Evolutionary conservation across 2,113 vertebrate genomes (phyloP).

Genomic region (Porphyrio hochstetteri): DNA sequence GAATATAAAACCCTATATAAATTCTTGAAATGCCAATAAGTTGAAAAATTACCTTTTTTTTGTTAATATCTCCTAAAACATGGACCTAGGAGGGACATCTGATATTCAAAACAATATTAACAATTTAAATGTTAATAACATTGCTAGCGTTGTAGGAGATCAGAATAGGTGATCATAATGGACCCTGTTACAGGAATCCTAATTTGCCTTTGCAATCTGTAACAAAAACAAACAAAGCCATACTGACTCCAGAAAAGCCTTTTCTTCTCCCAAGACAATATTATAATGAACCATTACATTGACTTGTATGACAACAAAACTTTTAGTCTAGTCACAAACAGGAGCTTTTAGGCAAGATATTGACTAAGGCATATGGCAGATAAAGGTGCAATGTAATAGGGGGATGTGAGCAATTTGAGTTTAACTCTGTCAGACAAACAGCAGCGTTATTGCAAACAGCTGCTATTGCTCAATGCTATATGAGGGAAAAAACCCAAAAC

Average conservation of each 20-base stretch:
- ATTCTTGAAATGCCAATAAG: neutral
- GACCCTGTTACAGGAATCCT: slow-evolving; percentile 21
- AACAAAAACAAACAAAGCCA: slow-evolving; percentile 2
- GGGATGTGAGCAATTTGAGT: neutral
- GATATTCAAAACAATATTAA: neutral
- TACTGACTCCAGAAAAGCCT: neutral
- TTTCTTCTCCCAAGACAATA: neutral
- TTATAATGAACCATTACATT: neutral
- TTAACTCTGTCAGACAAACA: neutral
- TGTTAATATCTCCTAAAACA: neutral
- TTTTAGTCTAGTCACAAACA: slow-evolving; percentile 6
- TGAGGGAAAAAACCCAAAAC: too few relatives aligned
- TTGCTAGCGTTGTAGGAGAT: neutral
- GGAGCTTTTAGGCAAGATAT: slow-evolving; percentile 10
- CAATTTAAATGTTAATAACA: slow-evolving; percentile 5
- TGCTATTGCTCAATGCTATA: neutral
- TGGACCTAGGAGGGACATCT: neutral
- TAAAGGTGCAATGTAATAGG: neutral
- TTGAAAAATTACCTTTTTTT: neutral
- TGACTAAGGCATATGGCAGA: neutral
- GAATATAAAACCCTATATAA: neutral
- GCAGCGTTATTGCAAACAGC: neutral
- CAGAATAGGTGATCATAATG: slow-evolving; percentile 11
- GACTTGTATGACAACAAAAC: neutral
- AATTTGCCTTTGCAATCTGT: slow-evolving; percentile 30